A percentile compares a stretch with the other conserved stretches of the same genome.
These are phyloP conservation scores for Protaetia brevitarsis DNA, from an alignment of 1,140 invertebrate genomes.

Conservation along the genomic window DNA sequence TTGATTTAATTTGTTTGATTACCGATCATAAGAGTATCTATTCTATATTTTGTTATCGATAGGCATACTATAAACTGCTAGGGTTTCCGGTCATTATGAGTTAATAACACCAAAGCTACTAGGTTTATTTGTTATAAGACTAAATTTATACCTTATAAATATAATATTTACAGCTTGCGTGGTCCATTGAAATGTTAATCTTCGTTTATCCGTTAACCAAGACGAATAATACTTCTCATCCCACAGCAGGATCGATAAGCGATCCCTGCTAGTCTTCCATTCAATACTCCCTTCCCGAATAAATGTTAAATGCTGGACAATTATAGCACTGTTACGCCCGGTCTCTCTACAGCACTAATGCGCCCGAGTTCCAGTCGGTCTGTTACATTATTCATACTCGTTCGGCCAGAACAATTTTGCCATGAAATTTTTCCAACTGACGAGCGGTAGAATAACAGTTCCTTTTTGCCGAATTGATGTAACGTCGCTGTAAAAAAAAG, in stretches of 20 bases:
- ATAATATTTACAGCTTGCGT: too few relatives aligned
- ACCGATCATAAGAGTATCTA: too few relatives aligned
- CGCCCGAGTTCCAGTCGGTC: background rate
- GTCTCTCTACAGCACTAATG: constrained; percentile 1
- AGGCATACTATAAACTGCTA: too few relatives aligned
- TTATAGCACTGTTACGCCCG: constrained; percentile 4
- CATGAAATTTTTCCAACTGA: background rate
- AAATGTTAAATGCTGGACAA: constrained; percentile 12
- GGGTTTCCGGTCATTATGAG: too few relatives aligned
- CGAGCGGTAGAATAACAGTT: background rate
- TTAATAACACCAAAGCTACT: too few relatives aligned
- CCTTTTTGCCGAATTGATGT: background rate
- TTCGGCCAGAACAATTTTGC: background rate
- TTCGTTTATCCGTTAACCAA: too few relatives aligned
- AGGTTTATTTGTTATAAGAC: too few relatives aligned
- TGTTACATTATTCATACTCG: constrained; percentile 11
- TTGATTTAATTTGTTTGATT: too few relatives aligned
- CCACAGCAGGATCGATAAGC: background rate
- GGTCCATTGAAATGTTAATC: too few relatives aligned
- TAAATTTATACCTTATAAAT: too few relatives aligned
- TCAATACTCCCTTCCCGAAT: background rate
- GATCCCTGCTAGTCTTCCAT: background rate
- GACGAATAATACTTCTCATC: too few relatives aligned
- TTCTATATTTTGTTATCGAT: too few relatives aligned
- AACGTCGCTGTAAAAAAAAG: background rate